Percentiles rank a stretch among this genome's conserved stretches.
Conservation (phyloP, 2,797 vertebrate genomes). For the Selene dorsalis region DNA sequence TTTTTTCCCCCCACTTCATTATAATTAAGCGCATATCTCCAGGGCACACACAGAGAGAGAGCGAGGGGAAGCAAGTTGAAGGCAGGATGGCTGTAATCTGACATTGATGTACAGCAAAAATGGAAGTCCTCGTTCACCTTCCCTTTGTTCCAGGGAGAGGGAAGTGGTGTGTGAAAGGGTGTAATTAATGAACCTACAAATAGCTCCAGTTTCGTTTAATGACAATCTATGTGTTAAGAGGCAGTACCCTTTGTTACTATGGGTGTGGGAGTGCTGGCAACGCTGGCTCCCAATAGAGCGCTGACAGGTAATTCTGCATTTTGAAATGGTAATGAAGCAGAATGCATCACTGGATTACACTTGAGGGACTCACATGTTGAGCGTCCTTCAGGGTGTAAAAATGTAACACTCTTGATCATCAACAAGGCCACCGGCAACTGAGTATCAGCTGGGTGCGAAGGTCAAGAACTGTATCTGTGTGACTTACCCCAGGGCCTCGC, state of each 20-base stretch:
- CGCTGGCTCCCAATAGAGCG: conserved; percentile 70
- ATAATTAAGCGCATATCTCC: conserved; percentile 80
- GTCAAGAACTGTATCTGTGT: conserved; percentile 68
- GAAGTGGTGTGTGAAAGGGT: conserved; percentile 81
- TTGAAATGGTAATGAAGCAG: conserved; percentile 80
- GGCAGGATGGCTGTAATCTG: conserved; percentile 71
- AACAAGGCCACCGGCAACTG: conserved; percentile 59
- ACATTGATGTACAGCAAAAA: conserved; percentile 81
- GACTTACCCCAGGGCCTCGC: conserved; percentile 79
- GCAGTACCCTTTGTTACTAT: conserved; percentile 77
- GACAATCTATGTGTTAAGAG: conserved; percentile 82
- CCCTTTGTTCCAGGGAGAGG: conserved; percentile 72
- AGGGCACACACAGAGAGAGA: conserved; percentile 53
- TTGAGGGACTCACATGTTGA: conserved; percentile 65
- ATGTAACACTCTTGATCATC: conserved; percentile 69
- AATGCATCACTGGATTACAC: conserved; percentile 72
- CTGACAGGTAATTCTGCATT: conserved; percentile 81
- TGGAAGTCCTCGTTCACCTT: conserved; percentile 82
- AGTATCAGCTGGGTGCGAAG: conserved; percentile 56
- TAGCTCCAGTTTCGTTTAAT: conserved; percentile 81
- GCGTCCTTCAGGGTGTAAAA: conserved; percentile 72
- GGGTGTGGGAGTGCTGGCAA: conserved; percentile 68
- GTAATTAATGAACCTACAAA: conserved; percentile 85
- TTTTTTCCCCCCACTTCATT: conserved; percentile 56
- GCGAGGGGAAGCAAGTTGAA: conserved; percentile 48